phyloP scores from a whole-genome alignment of 2,797 vertebrate genomes.

The Threskiornis aethiopicus region DNA sequence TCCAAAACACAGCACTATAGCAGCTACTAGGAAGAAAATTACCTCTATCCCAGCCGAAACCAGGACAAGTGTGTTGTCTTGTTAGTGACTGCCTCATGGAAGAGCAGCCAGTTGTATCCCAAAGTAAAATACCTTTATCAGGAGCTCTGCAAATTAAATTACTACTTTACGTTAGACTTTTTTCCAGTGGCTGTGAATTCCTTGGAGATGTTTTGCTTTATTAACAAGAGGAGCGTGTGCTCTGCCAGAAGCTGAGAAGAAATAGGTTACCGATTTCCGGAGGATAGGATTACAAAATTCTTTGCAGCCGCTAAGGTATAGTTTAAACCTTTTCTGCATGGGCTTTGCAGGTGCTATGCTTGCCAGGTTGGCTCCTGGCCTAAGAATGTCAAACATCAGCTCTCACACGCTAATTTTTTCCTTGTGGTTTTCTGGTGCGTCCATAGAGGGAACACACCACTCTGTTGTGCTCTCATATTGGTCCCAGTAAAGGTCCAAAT shows the following conservation, averaged over 20 bases:
- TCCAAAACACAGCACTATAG: too few species aligned
- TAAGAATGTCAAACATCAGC: neutral
- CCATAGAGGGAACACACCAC: neutral
- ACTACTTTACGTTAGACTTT: neutral
- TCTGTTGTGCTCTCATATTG: neutral
- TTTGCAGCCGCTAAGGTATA: neutral
- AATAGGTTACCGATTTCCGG: neutral
- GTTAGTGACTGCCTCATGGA: neutral
- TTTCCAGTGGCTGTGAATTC: neutral
- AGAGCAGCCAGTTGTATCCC: neutral
- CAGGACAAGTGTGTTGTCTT: neutral
- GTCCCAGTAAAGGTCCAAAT: neutral
- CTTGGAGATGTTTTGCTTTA: conserved; percentile 5
- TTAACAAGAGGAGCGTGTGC: neutral
- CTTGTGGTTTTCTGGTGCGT: neutral
- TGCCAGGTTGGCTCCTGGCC: neutral
- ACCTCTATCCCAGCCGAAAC: too few species aligned
- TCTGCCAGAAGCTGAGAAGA: neutral
- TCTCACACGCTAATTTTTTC: neutral
- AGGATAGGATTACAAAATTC: neutral
- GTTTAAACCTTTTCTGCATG: neutral
- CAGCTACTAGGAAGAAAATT: too few species aligned
- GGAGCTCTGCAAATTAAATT: neutral
- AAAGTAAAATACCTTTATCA: neutral
- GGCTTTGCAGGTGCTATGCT: neutral